phyloP scores from a whole-genome alignment of 2,113 vertebrate species.

The Chiloscyllium plagiosum region DNA sequence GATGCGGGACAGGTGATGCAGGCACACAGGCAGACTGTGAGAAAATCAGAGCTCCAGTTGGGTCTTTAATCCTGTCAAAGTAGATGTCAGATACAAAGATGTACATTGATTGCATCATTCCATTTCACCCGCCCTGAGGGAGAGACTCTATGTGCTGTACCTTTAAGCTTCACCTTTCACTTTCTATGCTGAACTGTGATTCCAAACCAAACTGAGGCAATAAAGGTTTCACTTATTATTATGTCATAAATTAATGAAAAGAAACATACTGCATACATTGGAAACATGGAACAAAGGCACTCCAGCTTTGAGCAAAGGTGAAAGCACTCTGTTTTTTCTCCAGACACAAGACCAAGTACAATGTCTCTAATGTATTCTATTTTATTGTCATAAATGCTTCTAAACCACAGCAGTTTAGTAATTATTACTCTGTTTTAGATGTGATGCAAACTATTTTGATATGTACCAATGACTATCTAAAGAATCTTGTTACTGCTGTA shows the following conservation, averaged over 20 bases:
- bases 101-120: neutral
- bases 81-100: neutral
- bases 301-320: neutral
- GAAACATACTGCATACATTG: neutral
- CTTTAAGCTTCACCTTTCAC: neutral
- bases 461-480: neutral
- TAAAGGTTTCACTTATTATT: neutral
- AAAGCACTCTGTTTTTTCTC: neutral
- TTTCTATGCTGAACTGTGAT: neutral
- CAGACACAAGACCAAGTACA: neutral
- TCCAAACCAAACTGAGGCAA: too few relatives aligned
- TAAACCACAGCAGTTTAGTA: neutral
- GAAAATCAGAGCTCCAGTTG: neutral
- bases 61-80: neutral
- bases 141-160: neutral
- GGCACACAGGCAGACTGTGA: neutral
- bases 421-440: neutral
- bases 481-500: neutral
- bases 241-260: neutral
- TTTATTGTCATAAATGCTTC: neutral
- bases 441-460: neutral
- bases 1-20: neutral
- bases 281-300: neutral
- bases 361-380: neutral
- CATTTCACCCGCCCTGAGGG: neutral